Evolutionary conservation across 2,888 invertebrate species (phyloP).

Genomic region (Lasioglossum vierecki): DNA sequence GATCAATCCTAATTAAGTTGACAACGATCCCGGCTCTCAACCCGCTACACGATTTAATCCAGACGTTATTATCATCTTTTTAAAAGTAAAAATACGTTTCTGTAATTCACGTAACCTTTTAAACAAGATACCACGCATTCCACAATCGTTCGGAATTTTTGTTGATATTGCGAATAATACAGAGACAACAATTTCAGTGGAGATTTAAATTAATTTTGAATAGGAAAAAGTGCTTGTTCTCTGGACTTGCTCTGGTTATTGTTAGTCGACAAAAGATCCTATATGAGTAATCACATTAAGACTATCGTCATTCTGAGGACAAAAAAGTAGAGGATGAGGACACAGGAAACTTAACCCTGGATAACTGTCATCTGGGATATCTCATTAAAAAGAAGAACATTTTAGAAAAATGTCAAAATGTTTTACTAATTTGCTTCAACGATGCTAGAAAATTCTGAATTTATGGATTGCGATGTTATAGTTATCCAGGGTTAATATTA

Average conservation of each 20-base stretch:
- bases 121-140: background rate
- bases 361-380: background rate
- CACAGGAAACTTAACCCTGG: background rate
- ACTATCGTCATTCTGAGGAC: conserved; percentile 1
- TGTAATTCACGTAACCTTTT: background rate
- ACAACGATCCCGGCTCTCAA: background rate
- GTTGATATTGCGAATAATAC: background rate
- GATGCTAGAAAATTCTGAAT: too few species aligned
- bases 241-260: conserved; percentile 3
- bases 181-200: background rate
- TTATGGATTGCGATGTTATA: background rate
- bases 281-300: conserved; percentile 11
- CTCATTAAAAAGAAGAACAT: background rate
- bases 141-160: background rate
- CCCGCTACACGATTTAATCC: background rate
- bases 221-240: background rate
- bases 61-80: background rate
- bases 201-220: background rate
- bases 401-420: background rate
- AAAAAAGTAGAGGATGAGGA: background rate
- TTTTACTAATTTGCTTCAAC: background rate
- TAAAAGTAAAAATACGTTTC: background rate
- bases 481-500: conserved; percentile 15
- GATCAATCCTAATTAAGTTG: background rate
- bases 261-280: conserved; percentile 16